phyloP scores from a whole-genome alignment of 2,113 vertebrate genomes.

The Lepisosteus oculatus region DNA sequence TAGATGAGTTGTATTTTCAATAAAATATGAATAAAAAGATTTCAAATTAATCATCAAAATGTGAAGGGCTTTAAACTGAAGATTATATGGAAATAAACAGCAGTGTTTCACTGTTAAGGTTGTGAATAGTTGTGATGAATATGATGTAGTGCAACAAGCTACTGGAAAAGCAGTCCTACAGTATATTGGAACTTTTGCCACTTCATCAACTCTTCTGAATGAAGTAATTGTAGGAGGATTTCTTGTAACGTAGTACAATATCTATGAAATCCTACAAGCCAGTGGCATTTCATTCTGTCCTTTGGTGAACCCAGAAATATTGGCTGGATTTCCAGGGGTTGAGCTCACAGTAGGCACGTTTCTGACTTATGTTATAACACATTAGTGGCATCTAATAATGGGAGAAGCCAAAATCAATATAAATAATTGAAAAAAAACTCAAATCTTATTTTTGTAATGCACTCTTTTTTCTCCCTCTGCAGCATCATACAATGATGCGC shows the following conservation, averaged over 20 bases:
- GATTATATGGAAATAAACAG: too few species aligned
- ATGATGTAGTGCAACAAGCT: conserved; percentile 13
- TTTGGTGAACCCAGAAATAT: conserved; percentile 48
- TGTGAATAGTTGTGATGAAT: too few species aligned
- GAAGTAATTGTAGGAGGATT: conserved; percentile 40
- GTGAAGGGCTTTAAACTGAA: too few species aligned
- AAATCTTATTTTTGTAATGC: too few species aligned
- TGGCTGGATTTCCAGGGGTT: conserved; percentile 36
- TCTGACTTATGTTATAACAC: conserved; percentile 13
- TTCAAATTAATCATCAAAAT: too few species aligned
- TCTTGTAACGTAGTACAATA: conserved; percentile 35
- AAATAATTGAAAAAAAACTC: too few species aligned
- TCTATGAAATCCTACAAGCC: conserved; percentile 42
- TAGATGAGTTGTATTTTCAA: too few species aligned
- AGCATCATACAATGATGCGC: too few species aligned
- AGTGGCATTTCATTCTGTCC: conserved; percentile 52
- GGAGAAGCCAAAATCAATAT: conserved; percentile 24
- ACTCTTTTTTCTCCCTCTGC: too few species aligned
- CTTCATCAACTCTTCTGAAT: conserved; percentile 29
- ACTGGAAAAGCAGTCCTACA: conserved; percentile 13
- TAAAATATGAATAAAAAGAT: too few species aligned
- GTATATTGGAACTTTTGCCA: conserved; percentile 24
- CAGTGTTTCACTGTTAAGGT: too few species aligned
- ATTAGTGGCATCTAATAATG: conserved; percentile 12
- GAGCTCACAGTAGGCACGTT: conserved; percentile 18